phyloP scores from a whole-genome alignment of 2,113 vertebrate species.

The Strigops habroptila region DNA sequence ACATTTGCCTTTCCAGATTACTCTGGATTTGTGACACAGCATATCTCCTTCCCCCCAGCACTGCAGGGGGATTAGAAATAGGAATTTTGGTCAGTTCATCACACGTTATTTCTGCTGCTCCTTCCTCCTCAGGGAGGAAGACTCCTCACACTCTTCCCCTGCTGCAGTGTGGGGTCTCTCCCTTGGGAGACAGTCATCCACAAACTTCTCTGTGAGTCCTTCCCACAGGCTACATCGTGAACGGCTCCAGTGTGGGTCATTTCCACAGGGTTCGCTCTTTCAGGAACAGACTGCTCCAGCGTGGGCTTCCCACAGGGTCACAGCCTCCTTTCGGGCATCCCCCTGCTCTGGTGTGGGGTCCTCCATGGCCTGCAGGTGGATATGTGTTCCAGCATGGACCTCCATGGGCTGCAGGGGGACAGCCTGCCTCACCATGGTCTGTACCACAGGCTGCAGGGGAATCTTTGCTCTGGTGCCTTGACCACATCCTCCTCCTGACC shows the following conservation, averaged over 20 bases:
- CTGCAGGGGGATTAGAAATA: too few relatives aligned
- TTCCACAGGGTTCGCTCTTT: not conserved
- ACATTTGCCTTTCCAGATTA: not conserved
- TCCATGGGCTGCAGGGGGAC: not conserved
- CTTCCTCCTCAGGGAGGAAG: not conserved
- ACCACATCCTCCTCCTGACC: not conserved
- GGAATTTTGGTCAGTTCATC: not conserved
- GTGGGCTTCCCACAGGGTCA: not conserved
- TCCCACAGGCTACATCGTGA: not conserved
- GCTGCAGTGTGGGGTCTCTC: not conserved
- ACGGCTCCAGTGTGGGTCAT: not conserved
- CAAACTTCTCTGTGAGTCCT: not conserved
- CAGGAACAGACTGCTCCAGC: not conserved
- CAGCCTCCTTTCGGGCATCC: not conserved
- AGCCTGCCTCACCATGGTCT: not conserved
- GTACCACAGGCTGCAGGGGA: not conserved
- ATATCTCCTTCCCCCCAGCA: not conserved
- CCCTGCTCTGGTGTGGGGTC: not conserved
- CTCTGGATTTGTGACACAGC: not conserved
- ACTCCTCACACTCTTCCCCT: not conserved
- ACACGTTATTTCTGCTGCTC: not conserved
- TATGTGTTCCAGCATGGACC: not conserved
- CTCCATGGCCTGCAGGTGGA: not conserved
- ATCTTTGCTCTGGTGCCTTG: not conserved
- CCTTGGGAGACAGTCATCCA: not conserved